Evolutionary conservation across 2,888 invertebrate species (phyloP), one percentile per base, ranked within the genome.

Genomic region (Trachelus stipa): DNA sequence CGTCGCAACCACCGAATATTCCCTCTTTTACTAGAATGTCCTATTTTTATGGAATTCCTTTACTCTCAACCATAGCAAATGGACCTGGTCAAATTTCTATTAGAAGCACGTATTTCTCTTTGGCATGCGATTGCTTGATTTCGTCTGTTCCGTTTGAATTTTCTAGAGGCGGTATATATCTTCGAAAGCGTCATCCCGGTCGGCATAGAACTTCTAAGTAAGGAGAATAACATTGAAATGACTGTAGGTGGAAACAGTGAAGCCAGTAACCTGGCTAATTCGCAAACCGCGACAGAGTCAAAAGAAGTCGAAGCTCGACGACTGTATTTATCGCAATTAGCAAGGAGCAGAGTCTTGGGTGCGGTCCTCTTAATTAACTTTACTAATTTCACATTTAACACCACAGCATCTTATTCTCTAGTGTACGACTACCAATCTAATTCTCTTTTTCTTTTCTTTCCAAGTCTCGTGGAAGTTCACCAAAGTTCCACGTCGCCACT

Each of bases 371-470:
- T 85, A 82, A 86, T 87, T 85, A 86, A 83, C 83, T 84, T 79
- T 79, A 82, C 82, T 83, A 86, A 87, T 87, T 83, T 85, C 83
- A 84, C 87, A 81, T 86, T 86, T 87, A 87, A 84, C 83, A 75
- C 77, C 74, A 69, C 74, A 40, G 40, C 23, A 1, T 69, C 71
- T 30, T n/a, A 12, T 33, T 11, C 71, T 69, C 31, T 30, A 12
- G 2, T 69, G 4, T 30, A 4, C 15, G 11, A 23, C 71, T 4
- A 37, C 79, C 81, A 11, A 73, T 73, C 34, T 34, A 34, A 15
- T 34, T 33, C 15, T 73, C 35, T 73, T 33, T 73, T 9, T 73
- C 73, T 12, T 73, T 34, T 34, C 74, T 73, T 12, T 12, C 74
- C 34, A 4, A 33, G 31, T 34, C 35, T 73, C 71, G 30, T 15